Evolutionary conservation across 2,888 invertebrate species (phyloP), one percentile per base, ranked within the genome.

Genomic region (Lycocerus yunnanus): DNA sequence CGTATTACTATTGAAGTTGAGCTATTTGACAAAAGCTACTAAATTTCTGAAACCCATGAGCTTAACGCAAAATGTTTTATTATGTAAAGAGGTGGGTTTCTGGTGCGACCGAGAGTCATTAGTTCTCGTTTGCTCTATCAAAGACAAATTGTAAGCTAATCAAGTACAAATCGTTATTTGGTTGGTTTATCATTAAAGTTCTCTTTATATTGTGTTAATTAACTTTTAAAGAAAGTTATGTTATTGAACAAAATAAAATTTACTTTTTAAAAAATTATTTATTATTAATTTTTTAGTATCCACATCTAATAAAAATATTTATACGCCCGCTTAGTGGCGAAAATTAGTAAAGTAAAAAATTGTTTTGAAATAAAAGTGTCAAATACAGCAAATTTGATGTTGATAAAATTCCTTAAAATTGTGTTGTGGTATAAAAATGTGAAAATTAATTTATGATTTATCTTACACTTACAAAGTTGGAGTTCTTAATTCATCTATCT

Each of bases 141-240:
- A 16, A 72, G 68, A 72, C 72, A 66, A 72, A 72, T 72, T 60
- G 67, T 24, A 66, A 72, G 67, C 68, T 72, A 72, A 72, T 72
- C 72, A 67, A 72, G 61, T 61, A 72, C 66, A 68, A 72, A 66
- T 43, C 60, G 66, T 68, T 61, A 18, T 61, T 27, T 20, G 59
- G 58, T 58, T 69, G 43, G 43, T 43, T 43, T 43, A 43, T 43
- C 43, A 43, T 43, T 43, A 43, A 43, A 43, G 43, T n/a, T 43
- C 43, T 43, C 43, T 43, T 43, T 43, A 43, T 43, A n/a, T 43
- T 43, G 43, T 43, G 43, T 43, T 43, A 43, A 43, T 43, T 43
- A 43, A 43, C n/a, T 43, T 43, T 43, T 43, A 6, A 43, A n/a
- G n/a, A n/a, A 43, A 43, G 9, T 43, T 43, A 43, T 43, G 43